Evolutionary conservation across 2,888 invertebrate genomes (phyloP).

Genomic region (Tricholauxania praeusta): DNA sequence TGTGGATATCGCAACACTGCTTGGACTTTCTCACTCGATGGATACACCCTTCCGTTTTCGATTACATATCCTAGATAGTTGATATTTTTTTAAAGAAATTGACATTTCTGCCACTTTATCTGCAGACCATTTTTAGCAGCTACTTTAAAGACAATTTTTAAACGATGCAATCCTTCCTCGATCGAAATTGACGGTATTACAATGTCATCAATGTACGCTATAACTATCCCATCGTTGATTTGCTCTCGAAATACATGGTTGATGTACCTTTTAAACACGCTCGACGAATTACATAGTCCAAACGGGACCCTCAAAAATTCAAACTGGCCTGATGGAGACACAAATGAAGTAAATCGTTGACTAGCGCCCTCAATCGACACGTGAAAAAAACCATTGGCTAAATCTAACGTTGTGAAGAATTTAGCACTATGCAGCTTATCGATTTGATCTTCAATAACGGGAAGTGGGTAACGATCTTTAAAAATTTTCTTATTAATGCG

Average conservation of each 20-base stretch:
- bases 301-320: too few relatives aligned
- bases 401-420: too few relatives aligned
- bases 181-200: slow-evolving; percentile 32
- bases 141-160: too few relatives aligned
- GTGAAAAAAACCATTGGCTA: too few relatives aligned
- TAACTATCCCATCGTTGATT: slow-evolving; percentile 16
- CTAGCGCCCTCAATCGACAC: too few relatives aligned
- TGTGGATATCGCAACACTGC: not conserved
- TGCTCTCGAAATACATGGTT: slow-evolving; percentile 36
- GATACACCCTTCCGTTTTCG: slow-evolving; percentile 67
- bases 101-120: slow-evolving; percentile 38
- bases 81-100: slow-evolving; percentile 28
- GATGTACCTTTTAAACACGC: slow-evolving; percentile 47
- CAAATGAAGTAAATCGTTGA: too few relatives aligned
- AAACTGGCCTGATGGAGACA: too few relatives aligned
- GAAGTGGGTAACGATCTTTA: too few relatives aligned
- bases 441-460: too few relatives aligned
- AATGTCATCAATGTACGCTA: slow-evolving; percentile 36
- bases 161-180: slow-evolving; percentile 17
- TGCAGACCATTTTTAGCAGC: slow-evolving; percentile 24
- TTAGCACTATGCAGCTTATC: too few relatives aligned
- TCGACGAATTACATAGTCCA: too few relatives aligned
- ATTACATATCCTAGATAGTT: slow-evolving; percentile 31
- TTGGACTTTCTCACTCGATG: slow-evolving; percentile 5
- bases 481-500: slow-evolving; percentile 40